Conservation (phyloP, 53 echinoderm and acorn worm species). For the Luidia sarsii region DNA sequence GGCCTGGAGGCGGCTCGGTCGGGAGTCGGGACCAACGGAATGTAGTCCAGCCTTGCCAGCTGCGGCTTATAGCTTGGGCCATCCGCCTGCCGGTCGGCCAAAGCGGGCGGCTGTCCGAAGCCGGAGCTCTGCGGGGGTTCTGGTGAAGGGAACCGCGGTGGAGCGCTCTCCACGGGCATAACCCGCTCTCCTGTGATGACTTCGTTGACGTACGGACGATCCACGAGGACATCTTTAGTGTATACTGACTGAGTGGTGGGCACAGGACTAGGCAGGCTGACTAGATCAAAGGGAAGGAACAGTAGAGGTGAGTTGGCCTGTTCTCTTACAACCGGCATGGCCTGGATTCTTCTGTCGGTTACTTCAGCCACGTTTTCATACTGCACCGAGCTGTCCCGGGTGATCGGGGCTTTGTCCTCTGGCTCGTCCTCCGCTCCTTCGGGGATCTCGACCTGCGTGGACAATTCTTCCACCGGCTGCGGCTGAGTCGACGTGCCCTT, state of each 20-base stretch:
- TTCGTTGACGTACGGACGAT: conserved; percentile 26
- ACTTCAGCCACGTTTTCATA: conserved; percentile 43
- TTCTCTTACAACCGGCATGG: conserved; percentile 62
- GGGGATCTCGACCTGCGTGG: conserved; percentile 25
- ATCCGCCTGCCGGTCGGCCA: conserved; percentile 10
- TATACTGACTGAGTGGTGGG: background rate
- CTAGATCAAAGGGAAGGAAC: conserved; percentile 13
- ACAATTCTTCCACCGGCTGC: background rate
- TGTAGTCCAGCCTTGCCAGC: conserved; percentile 43
- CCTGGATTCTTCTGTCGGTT: conserved; percentile 61
- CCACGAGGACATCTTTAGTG: background rate
- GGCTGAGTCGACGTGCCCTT: conserved; percentile 28
- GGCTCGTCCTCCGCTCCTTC: background rate
- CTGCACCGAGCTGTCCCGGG: conserved; percentile 39
- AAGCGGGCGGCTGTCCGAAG: conserved; percentile 27
- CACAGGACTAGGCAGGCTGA: conserved; percentile 15
- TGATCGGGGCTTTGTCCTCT: background rate
- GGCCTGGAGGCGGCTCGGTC: background rate
- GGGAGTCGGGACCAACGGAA: conserved; percentile 23
- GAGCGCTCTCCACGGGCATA: background rate
- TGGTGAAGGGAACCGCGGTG: background rate
- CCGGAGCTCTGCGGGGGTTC: background rate
- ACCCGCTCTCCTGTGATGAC: conserved; percentile 16
- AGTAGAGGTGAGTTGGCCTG: conserved; percentile 56
- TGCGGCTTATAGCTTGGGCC: conserved; percentile 1